Conservation (phyloP, 2,797 vertebrate genomes). For the Malacoctenus gilli region DNA sequence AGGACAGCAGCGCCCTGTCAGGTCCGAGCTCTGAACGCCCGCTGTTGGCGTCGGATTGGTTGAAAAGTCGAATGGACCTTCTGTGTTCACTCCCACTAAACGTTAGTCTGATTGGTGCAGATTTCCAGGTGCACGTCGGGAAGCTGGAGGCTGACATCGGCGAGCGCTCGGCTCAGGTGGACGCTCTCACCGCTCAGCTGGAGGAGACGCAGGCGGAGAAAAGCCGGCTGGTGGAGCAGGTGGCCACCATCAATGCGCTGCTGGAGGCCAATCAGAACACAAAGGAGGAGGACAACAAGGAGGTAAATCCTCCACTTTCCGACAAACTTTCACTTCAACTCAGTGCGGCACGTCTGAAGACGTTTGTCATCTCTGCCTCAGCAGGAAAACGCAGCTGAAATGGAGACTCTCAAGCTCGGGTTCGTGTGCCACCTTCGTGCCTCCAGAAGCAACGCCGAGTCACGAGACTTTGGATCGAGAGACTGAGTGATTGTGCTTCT, state of each 20-base stretch:
- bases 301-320: constrained; percentile 44
- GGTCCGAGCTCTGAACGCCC: constrained; percentile 76
- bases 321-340: too few relatives aligned
- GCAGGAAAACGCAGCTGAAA: constrained; percentile 77
- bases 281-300: constrained; percentile 69
- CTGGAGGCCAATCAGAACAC: constrained; percentile 85
- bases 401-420: constrained; percentile 83
- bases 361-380: constrained; percentile 51
- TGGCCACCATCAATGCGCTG: constrained; percentile 85
- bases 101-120: constrained; percentile 68
- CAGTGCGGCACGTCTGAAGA: not conserved
- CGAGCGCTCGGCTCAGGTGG: constrained; percentile 80
- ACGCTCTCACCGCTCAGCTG: constrained; percentile 81
- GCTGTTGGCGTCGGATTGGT: too few relatives aligned
- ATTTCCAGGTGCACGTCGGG: constrained; percentile 81
- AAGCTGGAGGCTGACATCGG: constrained; percentile 82
- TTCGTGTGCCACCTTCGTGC: constrained; percentile 54
- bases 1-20: constrained; percentile 80
- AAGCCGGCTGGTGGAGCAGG: constrained; percentile 82
- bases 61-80: too few relatives aligned
- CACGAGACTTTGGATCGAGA: not conserved
- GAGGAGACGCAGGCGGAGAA: constrained; percentile 82
- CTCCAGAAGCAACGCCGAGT: not conserved
- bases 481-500: constrained; percentile 7
- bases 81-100: too few relatives aligned